Conservation (phyloP, 2,888 invertebrate species). For the Pristionchus mayeri region DNA sequence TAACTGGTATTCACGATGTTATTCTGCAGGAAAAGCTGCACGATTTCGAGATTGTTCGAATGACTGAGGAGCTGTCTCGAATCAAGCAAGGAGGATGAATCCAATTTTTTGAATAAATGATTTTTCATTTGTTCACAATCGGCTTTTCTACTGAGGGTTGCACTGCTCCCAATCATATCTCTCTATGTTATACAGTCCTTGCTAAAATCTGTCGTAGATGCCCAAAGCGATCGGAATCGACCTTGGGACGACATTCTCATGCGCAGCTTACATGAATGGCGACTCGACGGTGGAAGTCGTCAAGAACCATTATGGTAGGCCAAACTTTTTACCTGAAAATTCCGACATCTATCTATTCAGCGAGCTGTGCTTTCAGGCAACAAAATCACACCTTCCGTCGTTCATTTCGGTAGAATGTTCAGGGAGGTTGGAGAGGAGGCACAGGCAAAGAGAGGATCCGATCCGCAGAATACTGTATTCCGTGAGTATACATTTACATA, state of each 20-base stretch:
- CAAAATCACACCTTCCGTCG: slow-evolving; percentile 2
- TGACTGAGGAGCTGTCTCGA: neutral
- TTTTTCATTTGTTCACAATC: neutral
- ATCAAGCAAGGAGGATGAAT: neutral
- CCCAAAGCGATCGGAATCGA: slow-evolving; percentile 4
- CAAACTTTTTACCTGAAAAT: too few species aligned
- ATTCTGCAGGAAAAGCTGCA: too few species aligned
- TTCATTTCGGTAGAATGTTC: neutral
- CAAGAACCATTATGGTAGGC: neutral
- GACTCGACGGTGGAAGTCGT: neutral
- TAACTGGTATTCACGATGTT: neutral
- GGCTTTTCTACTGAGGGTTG: neutral
- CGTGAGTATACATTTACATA: too few species aligned
- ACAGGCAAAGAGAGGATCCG: neutral
- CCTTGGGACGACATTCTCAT: slow-evolving; percentile 24
- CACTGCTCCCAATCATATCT: neutral
- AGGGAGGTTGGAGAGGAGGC: slow-evolving; percentile 4
- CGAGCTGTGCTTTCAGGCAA: neutral
- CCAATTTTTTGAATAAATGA: neutral
- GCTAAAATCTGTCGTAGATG: neutral
- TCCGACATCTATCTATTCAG: too few species aligned
- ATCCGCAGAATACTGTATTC: neutral
- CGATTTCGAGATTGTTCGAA: neutral
- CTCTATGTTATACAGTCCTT: neutral
- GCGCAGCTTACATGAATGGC: slow-evolving; percentile 2